Evolutionary conservation across 53 echinoderm and acorn worm genomes (phyloP).

Genomic region (Hippasteria phrygiana): DNA sequence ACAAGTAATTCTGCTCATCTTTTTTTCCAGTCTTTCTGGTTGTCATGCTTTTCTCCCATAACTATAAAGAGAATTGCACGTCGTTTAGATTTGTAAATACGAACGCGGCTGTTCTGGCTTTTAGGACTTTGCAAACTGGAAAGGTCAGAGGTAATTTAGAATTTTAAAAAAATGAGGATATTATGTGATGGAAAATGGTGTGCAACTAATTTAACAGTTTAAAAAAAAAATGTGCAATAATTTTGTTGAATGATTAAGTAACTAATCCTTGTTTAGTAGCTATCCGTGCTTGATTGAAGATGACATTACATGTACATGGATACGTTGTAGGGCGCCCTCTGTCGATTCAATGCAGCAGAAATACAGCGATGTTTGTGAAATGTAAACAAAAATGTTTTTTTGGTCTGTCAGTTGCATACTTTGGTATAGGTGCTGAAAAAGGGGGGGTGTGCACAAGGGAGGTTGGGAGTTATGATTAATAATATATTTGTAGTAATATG

Average conservation of each 20-base stretch:
- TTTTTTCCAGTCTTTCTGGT: not conserved
- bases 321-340: conserved; percentile 7
- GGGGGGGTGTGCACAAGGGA: not conserved
- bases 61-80: not conserved
- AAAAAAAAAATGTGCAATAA: conserved; percentile 53
- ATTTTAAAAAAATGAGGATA: conserved; percentile 39
- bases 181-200: conserved; percentile 33
- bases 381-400: not conserved
- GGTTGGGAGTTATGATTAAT: no score
- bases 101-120: conserved; percentile 5
- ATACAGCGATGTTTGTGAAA: not conserved
- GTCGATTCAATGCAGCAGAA: not conserved
- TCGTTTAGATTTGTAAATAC: conserved; percentile 45
- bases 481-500: no score
- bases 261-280: not conserved
- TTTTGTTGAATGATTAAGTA: conserved; percentile 22
- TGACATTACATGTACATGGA: not conserved
- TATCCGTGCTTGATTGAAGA: not conserved
- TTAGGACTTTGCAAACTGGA: conserved; percentile 1
- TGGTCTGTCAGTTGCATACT: not conserved
- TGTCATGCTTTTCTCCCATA: not conserved
- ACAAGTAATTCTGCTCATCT: not conserved
- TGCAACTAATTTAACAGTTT: conserved; percentile 49
- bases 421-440: not conserved
- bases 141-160: not conserved